Evolutionary conservation across 2,113 vertebrate genomes (phyloP).

Genomic region (Mesitornis unicolor): DNA sequence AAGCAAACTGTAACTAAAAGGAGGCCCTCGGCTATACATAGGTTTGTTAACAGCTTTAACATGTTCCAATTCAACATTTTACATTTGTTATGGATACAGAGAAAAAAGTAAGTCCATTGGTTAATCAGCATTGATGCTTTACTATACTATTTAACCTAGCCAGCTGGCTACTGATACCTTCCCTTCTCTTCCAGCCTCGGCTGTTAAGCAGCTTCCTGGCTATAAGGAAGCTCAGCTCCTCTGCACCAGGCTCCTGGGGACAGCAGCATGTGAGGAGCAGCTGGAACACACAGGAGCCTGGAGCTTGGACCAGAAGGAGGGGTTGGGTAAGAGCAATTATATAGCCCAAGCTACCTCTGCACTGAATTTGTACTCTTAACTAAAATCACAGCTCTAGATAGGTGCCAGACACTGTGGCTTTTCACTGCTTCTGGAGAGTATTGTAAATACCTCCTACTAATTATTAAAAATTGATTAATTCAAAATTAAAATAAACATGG

Average conservation of each 20-base stretch:
- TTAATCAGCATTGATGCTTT: no score
- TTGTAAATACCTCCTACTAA: not conserved
- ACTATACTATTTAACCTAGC: not conserved
- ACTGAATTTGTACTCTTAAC: not conserved
- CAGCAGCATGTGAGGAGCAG: not conserved
- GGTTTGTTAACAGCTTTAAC: no score
- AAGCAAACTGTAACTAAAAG: no score
- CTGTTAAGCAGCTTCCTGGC: not conserved
- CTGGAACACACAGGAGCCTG: not conserved
- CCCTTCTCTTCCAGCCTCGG: not conserved
- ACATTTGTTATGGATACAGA: no score
- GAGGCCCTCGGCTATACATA: no score
- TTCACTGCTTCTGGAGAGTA: not conserved
- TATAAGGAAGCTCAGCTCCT: not conserved
- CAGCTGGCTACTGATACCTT: not conserved
- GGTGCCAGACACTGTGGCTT: not conserved
- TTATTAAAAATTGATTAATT: not conserved
- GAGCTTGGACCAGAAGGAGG: not conserved
- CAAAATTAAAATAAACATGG: not conserved
- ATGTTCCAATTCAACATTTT: no score
- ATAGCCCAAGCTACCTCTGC: not conserved
- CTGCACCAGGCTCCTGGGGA: not conserved
- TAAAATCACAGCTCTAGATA: not conserved
- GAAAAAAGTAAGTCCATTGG: no score
- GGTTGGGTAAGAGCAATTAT: not conserved